A percentile compares a stretch with the other conserved stretches of the same genome.
Evolutionary conservation across 2,797 vertebrate species (phyloP).

Genomic region (Oryzias dopingdopingensis): DNA sequence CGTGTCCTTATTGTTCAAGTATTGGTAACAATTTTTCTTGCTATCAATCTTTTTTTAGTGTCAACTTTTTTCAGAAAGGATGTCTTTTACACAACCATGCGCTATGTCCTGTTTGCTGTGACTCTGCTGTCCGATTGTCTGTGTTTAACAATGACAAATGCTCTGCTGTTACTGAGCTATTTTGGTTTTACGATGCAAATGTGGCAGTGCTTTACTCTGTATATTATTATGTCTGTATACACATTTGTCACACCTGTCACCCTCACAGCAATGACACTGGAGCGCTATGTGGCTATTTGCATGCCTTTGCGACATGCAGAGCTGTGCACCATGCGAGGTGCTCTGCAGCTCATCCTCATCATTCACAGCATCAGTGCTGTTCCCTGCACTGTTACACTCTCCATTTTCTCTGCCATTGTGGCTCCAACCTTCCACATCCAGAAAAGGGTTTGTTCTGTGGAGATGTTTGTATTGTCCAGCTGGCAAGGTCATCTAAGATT

Average conservation of each 20-base stretch:
- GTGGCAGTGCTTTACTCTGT: conserved; percentile 34
- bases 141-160: conserved; percentile 35
- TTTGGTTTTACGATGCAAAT: conserved; percentile 7
- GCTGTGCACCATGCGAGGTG: conserved; percentile 29
- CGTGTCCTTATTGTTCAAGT: conserved; percentile 43
- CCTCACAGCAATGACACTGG: conserved; percentile 64
- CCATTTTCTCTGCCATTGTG: conserved; percentile 16
- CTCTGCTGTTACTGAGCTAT: conserved; percentile 10
- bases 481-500: conserved; percentile 45
- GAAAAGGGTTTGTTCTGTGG: background rate
- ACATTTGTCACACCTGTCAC: conserved; percentile 50
- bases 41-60: conserved; percentile 55
- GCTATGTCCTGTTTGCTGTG: conserved; percentile 66
- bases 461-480: conserved; percentile 13
- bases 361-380: conserved; percentile 44
- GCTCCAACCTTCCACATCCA: background rate
- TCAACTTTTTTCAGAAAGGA: conserved; percentile 53
- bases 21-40: conserved; percentile 51
- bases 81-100: conserved; percentile 49
- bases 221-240: background rate
- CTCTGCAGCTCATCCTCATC: conserved; percentile 33
- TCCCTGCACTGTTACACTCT: conserved; percentile 9
- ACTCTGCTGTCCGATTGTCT: conserved; percentile 54
- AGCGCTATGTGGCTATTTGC: conserved; percentile 66
- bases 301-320: conserved; percentile 57